Evolutionary conservation across 2,888 invertebrate genomes (phyloP).

Genomic region (Drosophila formosana): DNA sequence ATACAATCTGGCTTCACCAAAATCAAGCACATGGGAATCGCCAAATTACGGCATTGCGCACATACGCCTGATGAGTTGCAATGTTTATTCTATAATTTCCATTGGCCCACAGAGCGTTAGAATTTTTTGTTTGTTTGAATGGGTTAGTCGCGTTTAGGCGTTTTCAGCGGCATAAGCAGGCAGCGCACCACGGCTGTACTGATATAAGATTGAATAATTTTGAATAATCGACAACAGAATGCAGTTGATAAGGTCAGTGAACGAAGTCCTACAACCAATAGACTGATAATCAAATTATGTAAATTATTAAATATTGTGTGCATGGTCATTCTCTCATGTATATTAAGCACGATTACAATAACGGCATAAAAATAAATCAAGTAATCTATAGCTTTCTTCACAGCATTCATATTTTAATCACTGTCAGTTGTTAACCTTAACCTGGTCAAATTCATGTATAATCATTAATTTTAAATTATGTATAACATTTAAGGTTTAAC

Average conservation of each 20-base stretch:
- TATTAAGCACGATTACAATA: background rate
- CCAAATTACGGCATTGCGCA: background rate
- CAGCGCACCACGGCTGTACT: slow-evolving; percentile 7
- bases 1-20: slow-evolving; percentile 3
- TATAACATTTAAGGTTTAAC: background rate
- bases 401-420: slow-evolving; percentile 39
- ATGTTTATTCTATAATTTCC: background rate
- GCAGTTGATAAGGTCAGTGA: slow-evolving; percentile 51
- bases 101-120: slow-evolving; percentile 7
- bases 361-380: background rate
- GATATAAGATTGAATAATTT: slow-evolving; percentile 15
- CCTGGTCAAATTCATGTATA: slow-evolving; percentile 20
- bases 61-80: slow-evolving; percentile 7
- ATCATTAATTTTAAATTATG: slow-evolving; percentile 13
- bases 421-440: slow-evolving; percentile 34
- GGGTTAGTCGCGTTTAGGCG: slow-evolving; percentile 48
- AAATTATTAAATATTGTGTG: slow-evolving; percentile 5
- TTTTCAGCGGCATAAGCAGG: slow-evolving; percentile 32
- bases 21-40: slow-evolving; percentile 9
- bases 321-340: background rate
- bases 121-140: slow-evolving; percentile 24
- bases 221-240: slow-evolving; percentile 25
- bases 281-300: slow-evolving; percentile 32
- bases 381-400: slow-evolving; percentile 27
- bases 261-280: slow-evolving; percentile 4